Conservation (phyloP, 2,888 invertebrate species). For the Microctonus hyperodae region DNA sequence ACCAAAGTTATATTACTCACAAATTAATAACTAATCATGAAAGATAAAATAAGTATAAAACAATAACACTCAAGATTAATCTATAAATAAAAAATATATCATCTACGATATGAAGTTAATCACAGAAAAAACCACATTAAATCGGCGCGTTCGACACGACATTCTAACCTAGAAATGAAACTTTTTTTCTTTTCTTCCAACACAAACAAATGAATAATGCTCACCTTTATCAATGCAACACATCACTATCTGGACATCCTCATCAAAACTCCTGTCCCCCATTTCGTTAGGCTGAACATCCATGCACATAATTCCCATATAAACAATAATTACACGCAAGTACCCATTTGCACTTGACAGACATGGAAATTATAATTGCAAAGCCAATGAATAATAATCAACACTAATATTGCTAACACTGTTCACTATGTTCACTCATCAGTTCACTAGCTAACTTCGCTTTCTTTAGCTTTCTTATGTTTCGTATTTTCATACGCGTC, state of each 20-base stretch:
- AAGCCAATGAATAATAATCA: background rate
- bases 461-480: slow-evolving; percentile 14
- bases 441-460: background rate
- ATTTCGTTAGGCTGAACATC: slow-evolving; percentile 60
- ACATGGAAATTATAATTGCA: slow-evolving; percentile 53
- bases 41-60: no score
- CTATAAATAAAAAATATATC: background rate
- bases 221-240: slow-evolving; percentile 56
- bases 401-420: background rate
- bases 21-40: no score
- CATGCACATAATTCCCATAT: slow-evolving; percentile 60
- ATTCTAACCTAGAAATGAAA: slow-evolving; percentile 28
- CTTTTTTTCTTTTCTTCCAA: no score
- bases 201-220: slow-evolving; percentile 19
- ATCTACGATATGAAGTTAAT: background rate
- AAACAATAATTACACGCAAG: slow-evolving; percentile 45
- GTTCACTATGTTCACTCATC: no score
- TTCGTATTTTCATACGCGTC: slow-evolving; percentile 11
- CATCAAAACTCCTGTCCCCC: slow-evolving; percentile 57
- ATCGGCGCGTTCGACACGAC: background rate
- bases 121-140: background rate
- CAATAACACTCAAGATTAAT: no score
- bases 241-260: slow-evolving; percentile 60
- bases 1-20: no score
- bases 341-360: slow-evolving; percentile 37